These are phyloP conservation scores for Zhuqinia jingwanae DNA, from an alignment of 2,888 invertebrate genomes.

Conservation along the genomic window DNA sequence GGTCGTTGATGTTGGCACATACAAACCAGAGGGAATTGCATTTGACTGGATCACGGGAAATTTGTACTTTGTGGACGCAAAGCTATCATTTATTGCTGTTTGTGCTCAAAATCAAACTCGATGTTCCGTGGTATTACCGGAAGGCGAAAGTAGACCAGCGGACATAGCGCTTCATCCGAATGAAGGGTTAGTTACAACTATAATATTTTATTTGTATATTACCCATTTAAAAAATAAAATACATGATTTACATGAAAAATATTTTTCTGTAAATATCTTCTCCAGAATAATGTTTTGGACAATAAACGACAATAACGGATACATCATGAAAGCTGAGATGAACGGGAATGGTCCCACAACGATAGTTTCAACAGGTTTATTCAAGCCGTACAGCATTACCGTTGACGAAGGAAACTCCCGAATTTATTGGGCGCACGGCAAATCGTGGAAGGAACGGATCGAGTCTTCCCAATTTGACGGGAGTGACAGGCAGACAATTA, in stretches of 20 bases:
- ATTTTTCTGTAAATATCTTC: slow-evolving; percentile 61
- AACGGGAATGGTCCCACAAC: slow-evolving; percentile 87
- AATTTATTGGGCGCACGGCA: slow-evolving; percentile 95
- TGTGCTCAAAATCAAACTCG: slow-evolving; percentile 86
- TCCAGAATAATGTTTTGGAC: slow-evolving; percentile 93
- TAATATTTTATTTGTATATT: too few relatives aligned
- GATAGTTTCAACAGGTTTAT: slow-evolving; percentile 85
- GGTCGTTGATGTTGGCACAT: slow-evolving; percentile 83
- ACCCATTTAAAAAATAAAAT: too few relatives aligned
- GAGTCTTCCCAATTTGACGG: slow-evolving; percentile 89
- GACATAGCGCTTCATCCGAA: slow-evolving; percentile 87
- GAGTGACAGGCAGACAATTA: slow-evolving; percentile 84
- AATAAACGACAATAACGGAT: slow-evolving; percentile 89
- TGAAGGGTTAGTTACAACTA: slow-evolving; percentile 83
- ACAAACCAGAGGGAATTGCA: slow-evolving; percentile 88
- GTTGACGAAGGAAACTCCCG: slow-evolving; percentile 89
- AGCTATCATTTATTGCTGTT: slow-evolving; percentile 87
- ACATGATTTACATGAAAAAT: background rate
- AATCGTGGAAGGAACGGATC: slow-evolving; percentile 86
- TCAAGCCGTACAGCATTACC: slow-evolving; percentile 93
- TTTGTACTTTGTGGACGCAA: slow-evolving; percentile 90
- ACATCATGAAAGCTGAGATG: slow-evolving; percentile 91
- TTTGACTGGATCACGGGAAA: slow-evolving; percentile 90
- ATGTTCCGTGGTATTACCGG: slow-evolving; percentile 85
- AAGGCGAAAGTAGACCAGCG: slow-evolving; percentile 85